These are phyloP conservation scores for Acestrorhynchus altus DNA, from an alignment of 2,797 vertebrate genomes.

Conservation along the genomic window DNA sequence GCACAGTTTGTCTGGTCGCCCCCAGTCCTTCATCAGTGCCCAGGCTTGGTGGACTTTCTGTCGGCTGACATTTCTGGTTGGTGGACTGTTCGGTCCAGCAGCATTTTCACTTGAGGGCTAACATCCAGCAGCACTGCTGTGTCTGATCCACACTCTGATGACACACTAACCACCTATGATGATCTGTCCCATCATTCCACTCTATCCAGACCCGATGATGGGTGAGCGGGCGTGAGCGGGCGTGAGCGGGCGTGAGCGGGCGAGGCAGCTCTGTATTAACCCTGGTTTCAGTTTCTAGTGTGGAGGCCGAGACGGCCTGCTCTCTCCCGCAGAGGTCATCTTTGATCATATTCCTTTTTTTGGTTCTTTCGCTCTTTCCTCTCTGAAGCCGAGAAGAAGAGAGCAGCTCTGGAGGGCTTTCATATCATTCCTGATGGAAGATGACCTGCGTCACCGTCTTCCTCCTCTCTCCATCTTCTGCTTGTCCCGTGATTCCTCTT, in stretches of 20 bases:
- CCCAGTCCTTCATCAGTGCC: too few relatives aligned
- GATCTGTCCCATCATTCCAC: neutral
- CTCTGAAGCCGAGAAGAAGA: conserved; percentile 47
- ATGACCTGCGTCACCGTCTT: conserved; percentile 58
- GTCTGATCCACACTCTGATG: conserved; percentile 4
- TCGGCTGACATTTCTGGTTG: too few relatives aligned
- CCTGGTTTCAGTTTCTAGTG: neutral
- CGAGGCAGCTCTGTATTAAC: neutral
- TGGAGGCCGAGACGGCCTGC: conserved; percentile 57
- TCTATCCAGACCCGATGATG: neutral
- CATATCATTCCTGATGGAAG: too few relatives aligned
- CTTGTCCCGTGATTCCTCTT: conserved; percentile 35
- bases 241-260: too few relatives aligned
- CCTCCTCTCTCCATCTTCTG: conserved; percentile 28
- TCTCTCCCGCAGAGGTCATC: conserved; percentile 54
- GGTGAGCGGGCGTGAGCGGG: too few relatives aligned
- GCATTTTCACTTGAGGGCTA: too few relatives aligned
- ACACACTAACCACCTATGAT: too few relatives aligned
- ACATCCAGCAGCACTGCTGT: too few relatives aligned
- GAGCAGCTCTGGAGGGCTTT: conserved; percentile 11
- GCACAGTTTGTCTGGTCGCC: conserved; percentile 48
- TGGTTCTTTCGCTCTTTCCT: conserved; percentile 23
- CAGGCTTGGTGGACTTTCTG: too few relatives aligned
- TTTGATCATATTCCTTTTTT: conserved; percentile 50
- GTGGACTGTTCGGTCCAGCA: too few relatives aligned